Evolutionary conservation across 2,113 vertebrate genomes (phyloP).

Genomic region (Setophaga coronata): DNA sequence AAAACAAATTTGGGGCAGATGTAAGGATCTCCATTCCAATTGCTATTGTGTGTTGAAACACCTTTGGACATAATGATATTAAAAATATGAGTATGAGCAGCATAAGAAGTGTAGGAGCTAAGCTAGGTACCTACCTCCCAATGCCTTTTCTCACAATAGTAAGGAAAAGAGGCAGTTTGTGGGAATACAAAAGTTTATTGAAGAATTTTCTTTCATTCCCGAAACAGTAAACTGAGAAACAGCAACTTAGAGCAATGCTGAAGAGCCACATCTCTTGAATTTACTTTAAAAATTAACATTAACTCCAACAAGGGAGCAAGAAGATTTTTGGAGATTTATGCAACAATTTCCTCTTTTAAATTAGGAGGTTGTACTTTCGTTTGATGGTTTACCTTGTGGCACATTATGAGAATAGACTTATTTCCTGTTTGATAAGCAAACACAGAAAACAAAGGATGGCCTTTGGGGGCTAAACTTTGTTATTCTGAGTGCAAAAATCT

Average conservation of each 20-base stretch:
- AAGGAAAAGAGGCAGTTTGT: background rate
- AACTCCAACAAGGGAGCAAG: background rate
- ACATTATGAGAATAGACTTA: background rate
- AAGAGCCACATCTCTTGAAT: background rate
- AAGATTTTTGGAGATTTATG: background rate
- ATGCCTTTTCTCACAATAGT: accelerated
- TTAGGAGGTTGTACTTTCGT: background rate
- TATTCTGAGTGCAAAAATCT: background rate
- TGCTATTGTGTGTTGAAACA: background rate
- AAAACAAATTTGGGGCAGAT: background rate
- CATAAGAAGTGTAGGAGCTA: background rate
- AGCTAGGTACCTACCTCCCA: background rate
- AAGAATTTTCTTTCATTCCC: background rate
- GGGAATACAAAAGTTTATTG: background rate
- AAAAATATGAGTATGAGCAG: background rate
- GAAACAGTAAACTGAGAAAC: background rate
- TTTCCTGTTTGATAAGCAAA: background rate
- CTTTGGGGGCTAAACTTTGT: background rate
- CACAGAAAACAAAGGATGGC: background rate
- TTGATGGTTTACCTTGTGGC: background rate
- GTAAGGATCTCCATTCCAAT: background rate
- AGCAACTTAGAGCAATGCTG: background rate
- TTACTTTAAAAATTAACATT: background rate
- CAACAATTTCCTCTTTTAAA: background rate
- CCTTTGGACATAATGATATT: background rate